A percentile compares a stretch with the other conserved stretches of the same genome.
Evolutionary conservation across 2,888 invertebrate genomes (phyloP).

Genomic region (Linnaemya vulpina): DNA sequence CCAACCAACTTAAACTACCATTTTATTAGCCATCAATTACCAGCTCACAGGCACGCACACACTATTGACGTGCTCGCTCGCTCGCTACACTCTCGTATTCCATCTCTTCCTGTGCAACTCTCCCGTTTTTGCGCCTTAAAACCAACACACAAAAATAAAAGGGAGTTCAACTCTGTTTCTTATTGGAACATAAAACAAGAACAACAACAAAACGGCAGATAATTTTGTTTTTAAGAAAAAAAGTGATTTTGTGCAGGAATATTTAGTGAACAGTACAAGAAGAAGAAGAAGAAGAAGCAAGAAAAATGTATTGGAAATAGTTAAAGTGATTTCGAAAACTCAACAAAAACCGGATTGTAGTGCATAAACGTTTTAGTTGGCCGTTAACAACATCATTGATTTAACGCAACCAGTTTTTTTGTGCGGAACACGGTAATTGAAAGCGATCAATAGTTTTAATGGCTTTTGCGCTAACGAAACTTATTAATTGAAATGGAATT

Average conservation of each 20-base stretch:
- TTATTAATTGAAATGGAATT: constrained; percentile 9
- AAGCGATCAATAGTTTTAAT: constrained; percentile 47
- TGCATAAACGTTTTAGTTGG: constrained; percentile 60
- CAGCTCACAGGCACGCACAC: constrained; percentile 47
- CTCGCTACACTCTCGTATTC: constrained; percentile 4
- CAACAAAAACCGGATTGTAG: constrained; percentile 67
- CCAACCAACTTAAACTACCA: constrained; percentile 49
- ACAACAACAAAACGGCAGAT: constrained; percentile 31
- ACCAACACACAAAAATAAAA: too few species aligned
- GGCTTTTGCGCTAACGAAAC: constrained; percentile 23
- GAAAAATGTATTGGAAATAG: constrained; percentile 18
- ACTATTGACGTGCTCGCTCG: too few species aligned
- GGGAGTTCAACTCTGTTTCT: constrained; percentile 49
- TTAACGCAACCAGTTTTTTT: constrained; percentile 48
- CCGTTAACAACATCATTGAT: constrained; percentile 60
- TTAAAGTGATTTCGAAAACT: constrained; percentile 52
- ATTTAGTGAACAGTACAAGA: not conserved
- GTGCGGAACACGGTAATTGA: constrained; percentile 44
- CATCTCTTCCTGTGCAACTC: constrained; percentile 20
- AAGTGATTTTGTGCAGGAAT: constrained; percentile 49
- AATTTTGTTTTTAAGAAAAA: constrained; percentile 15
- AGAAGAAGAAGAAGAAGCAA: not conserved
- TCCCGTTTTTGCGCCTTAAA: constrained; percentile 12
- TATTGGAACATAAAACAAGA: constrained; percentile 56
- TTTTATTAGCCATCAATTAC: constrained; percentile 56